phyloP scores from a whole-genome alignment of 2,888 invertebrate species.

The Hermaeophaga mercurialis region DNA sequence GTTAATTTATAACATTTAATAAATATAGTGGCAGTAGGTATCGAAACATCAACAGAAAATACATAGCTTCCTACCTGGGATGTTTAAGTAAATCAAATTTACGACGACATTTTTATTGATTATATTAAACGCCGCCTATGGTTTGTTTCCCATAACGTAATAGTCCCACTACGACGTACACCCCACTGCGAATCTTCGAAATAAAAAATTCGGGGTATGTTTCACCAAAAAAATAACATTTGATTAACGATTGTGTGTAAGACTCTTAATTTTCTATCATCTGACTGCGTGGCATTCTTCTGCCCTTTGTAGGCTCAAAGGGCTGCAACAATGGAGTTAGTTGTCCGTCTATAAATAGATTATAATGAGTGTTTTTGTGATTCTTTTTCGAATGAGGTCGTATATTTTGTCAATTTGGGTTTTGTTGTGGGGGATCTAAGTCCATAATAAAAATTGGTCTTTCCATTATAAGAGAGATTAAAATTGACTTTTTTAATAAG shows the following conservation, averaged over 20 bases:
- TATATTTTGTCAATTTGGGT: conserved; percentile 28
- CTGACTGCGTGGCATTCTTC: conserved; percentile 23
- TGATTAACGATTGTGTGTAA: conserved; percentile 48
- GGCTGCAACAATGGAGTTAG: conserved; percentile 27
- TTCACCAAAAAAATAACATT: conserved; percentile 39
- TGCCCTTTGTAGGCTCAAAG: conserved; percentile 19
- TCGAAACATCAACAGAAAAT: no score
- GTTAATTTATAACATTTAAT: no score
- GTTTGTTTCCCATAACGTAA: background rate
- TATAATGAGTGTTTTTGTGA: conserved; percentile 26
- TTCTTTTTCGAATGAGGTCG: conserved; percentile 19
- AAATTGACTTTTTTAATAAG: no score
- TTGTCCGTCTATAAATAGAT: conserved; percentile 29
- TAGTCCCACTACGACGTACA: conserved; percentile 15
- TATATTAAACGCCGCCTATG: conserved; percentile 10
- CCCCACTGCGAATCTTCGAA: conserved; percentile 26
- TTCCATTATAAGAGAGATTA: conserved; percentile 12
- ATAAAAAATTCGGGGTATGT: conserved; percentile 42
- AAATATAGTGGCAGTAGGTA: no score
- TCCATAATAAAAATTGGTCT: conserved; percentile 20
- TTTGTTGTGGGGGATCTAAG: conserved; percentile 12
- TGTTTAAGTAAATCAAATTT: no score
- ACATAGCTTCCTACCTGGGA: no score
- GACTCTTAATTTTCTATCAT: conserved; percentile 25
- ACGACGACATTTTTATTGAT: no score